A percentile compares a stretch with the other conserved stretches of the same genome.
phyloP scores from a whole-genome alignment of 2,888 invertebrate species.

The Philopedon plagiatum region DNA sequence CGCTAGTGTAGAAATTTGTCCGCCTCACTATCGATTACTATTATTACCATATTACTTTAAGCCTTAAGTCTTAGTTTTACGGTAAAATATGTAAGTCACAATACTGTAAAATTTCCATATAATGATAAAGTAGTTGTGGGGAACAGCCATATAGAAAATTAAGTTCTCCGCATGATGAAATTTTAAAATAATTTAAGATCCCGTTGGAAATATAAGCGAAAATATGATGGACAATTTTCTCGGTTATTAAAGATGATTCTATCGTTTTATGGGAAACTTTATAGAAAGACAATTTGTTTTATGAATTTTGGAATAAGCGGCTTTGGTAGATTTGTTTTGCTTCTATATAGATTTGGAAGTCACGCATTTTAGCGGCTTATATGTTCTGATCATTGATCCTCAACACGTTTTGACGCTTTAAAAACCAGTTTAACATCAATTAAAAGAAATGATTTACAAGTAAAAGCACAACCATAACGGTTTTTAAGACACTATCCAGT shows the following conservation, averaged over 20 bases:
- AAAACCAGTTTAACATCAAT: too few relatives aligned
- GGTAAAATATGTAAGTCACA: background rate
- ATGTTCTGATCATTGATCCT: too few relatives aligned
- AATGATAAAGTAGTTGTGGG: background rate
- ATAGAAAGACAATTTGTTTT: background rate
- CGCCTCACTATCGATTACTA: slow-evolving; percentile 4
- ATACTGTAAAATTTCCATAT: background rate
- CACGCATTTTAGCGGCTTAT: background rate
- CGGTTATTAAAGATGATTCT: background rate
- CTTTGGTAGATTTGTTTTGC: too few relatives aligned
- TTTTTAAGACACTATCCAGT: too few relatives aligned
- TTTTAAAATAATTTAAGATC: background rate
- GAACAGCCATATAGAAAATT: background rate
- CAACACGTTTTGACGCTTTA: too few relatives aligned
- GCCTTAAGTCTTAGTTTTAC: background rate
- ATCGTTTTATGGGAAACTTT: background rate
- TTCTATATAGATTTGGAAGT: too few relatives aligned
- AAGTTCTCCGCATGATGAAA: background rate
- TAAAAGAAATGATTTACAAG: too few relatives aligned
- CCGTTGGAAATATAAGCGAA: background rate
- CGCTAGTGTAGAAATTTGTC: background rate
- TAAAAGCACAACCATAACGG: too few relatives aligned
- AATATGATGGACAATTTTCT: background rate
- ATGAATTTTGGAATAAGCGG: too few relatives aligned
- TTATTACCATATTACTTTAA: slow-evolving; percentile 10